Conservation (phyloP, 2,797 vertebrate genomes). For the Sciurus carolinensis region DNA sequence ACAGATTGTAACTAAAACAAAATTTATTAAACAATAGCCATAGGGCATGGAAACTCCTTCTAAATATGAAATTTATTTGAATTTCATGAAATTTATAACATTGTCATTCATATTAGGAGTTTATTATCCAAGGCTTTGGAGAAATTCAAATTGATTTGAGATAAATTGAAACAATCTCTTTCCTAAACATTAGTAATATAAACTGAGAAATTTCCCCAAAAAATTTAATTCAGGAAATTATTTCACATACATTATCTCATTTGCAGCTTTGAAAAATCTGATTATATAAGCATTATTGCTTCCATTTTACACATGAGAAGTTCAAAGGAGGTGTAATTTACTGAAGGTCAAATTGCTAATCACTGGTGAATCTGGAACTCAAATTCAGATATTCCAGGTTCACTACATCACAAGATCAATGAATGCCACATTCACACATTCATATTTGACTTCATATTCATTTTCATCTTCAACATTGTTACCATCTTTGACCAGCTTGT, state of each 20-base stretch:
- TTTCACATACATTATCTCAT: no score
- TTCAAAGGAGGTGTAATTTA: not conserved
- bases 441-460: not conserved
- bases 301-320: not conserved
- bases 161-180: not conserved
- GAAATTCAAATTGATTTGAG: not conserved
- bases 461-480: not conserved
- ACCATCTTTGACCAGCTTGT: not conserved
- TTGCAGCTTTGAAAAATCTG: not conserved
- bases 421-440: not conserved
- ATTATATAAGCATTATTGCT: not conserved
- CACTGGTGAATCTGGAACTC: not conserved
- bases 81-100: not conserved
- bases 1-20: slow-evolving; percentile 17
- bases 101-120: not conserved
- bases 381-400: not conserved
- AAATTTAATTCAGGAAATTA: not conserved
- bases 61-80: slow-evolving; percentile 13
- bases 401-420: not conserved
- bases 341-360: not conserved
- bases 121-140: not conserved
- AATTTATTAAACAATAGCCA: slow-evolving; percentile 29
- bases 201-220: not conserved
- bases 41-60: not conserved
- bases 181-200: not conserved